A percentile compares a stretch with the other conserved stretches of the same genome.
phyloP scores from a whole-genome alignment of 2,888 invertebrate genomes.

The Hydraecia micacea region DNA sequence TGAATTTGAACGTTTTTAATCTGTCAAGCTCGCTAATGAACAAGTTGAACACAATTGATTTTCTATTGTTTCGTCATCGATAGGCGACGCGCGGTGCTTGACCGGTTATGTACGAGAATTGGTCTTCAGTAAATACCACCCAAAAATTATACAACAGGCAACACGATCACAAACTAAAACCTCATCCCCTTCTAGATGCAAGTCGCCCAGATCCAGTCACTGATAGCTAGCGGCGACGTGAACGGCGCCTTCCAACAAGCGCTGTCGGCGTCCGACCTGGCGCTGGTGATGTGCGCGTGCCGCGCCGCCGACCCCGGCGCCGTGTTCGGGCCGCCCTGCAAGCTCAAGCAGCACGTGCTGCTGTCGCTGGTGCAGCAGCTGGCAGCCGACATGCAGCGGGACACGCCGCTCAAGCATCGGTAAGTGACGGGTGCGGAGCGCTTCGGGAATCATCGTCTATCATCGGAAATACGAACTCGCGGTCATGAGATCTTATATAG shows the following conservation, averaged over 20 bases:
- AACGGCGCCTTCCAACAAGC: conserved; percentile 98
- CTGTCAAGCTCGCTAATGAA: too few species aligned
- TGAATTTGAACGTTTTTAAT: background rate
- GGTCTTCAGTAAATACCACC: background rate
- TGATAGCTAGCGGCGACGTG: conserved; percentile 93
- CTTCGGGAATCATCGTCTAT: too few species aligned
- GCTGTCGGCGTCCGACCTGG: conserved; percentile 95
- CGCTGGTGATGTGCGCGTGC: conserved; percentile 96
- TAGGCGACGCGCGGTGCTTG: too few species aligned
- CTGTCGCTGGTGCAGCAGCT: conserved; percentile 98
- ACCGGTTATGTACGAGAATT: background rate
- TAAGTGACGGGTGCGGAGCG: background rate
- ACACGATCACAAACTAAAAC: background rate
- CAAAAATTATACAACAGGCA: background rate
- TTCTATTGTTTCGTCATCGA: too few species aligned
- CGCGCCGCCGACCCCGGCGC: conserved; percentile 94
- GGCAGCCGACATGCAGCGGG: conserved; percentile 95
- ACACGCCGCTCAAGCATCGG: conserved; percentile 89
- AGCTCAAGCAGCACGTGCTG: conserved; percentile 96
- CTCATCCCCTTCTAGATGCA: conserved; percentile 82
- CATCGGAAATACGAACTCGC: background rate
- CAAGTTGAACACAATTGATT: too few species aligned
- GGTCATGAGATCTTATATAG: background rate
- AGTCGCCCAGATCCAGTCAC: conserved; percentile 92
- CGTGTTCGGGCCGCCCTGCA: conserved; percentile 94